These are phyloP conservation scores for Adineta ricciae DNA, from an alignment of 2,888 invertebrate species.

Conservation along the genomic window DNA sequence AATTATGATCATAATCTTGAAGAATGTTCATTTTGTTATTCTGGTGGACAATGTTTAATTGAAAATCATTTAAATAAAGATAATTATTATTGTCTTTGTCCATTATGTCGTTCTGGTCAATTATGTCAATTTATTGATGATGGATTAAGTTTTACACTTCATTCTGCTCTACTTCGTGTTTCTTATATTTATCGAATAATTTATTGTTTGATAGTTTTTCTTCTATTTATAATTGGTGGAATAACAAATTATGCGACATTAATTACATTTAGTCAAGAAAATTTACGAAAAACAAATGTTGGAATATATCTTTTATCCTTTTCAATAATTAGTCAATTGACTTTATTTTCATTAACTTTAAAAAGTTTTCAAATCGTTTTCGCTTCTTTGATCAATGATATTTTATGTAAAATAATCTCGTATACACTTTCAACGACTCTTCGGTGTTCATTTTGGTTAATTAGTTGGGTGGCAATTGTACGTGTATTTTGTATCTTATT, in stretches of 20 bases:
- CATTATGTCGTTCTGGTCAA: not conserved
- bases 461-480: not conserved
- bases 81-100: not conserved
- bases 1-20: not conserved
- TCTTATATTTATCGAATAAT: not conserved
- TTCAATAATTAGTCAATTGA: not conserved
- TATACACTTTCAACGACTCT: not conserved
- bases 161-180: not conserved
- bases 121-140: not conserved
- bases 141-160: not conserved
- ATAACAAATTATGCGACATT: not conserved
- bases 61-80: not conserved
- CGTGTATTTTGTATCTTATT: not conserved
- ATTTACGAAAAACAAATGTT: not conserved
- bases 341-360: not conserved
- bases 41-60: not conserved
- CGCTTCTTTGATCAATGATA: not conserved
- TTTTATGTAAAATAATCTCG: not conserved
- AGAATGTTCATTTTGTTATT: not conserved
- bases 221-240: not conserved
- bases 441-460: not conserved
- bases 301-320: not conserved
- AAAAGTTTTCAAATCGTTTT: not conserved
- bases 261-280: not conserved
- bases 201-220: not conserved